Base-by-base conservation (phyloP, 2,113 vertebrate genomes). In the Nyctereutes procyonoides region DNA sequence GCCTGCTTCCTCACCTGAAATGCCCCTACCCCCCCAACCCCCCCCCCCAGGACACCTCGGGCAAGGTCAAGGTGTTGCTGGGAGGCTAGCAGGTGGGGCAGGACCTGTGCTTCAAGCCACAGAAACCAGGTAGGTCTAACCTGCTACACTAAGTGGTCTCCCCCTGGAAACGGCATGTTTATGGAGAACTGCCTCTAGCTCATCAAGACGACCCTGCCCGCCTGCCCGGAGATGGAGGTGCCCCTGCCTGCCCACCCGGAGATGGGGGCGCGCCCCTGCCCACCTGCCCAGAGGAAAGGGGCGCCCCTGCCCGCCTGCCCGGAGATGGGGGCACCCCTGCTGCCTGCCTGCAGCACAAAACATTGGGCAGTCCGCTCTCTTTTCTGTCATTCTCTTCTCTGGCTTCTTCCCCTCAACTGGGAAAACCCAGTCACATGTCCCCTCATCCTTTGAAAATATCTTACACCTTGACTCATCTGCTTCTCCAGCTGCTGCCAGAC, bases 141-240 rank as follows among this genome's bases (percentile, higher is more conserved):
- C 26, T 12, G 15, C 32, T 17, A 7, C 8, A 0, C 0, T 12
- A 15, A 5, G 43, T 3, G 4, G 17, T 10, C 62, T 10, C 17
- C 55, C 43, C 55, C 14, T 20, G 14, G 77, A 65, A 65, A 43
- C 1, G 6, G 35, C 48, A 26, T 20, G 67, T 65, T 15, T 53
- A 16, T 58, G 0, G 7, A 24, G 16, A 77, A 43, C 43, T 28
- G 43, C 74, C 8, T 43, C 43, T 43, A 43, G 43, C 1, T 43
- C 43, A 43, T 43, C 43, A 43, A 43, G 43, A 43, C 43, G 1
- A 43, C 43, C n/a, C 67, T 38, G 35, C 35, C 71, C 20, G 7
- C 16, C 65, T n/a, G 8, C 67, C n/a, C 3, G 3, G 71, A n/a
- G 20, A n/a, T 14, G 6, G 71, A 22, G 38, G 38, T 1, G 2